Conservation (phyloP, 1,140 invertebrate species). For the Sinonovacula constricta region DNA sequence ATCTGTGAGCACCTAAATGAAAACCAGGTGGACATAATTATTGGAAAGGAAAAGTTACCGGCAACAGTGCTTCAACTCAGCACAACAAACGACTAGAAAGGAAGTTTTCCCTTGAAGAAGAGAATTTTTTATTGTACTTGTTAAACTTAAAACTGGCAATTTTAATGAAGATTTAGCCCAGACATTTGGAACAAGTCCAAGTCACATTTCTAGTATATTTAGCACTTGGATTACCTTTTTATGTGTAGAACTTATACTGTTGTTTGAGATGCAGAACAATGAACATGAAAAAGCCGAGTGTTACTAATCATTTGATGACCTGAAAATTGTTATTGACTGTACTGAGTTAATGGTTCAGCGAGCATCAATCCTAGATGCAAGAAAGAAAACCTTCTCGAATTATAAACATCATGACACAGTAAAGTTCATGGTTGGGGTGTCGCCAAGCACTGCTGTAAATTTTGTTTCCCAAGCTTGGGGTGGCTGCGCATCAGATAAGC, state of each 20-base stretch:
- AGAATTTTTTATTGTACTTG: conserved; percentile 18
- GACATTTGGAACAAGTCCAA: not conserved
- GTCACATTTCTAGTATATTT: conserved; percentile 13
- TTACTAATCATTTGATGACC: not conserved
- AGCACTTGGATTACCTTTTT: not conserved
- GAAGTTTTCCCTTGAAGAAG: conserved; percentile 12
- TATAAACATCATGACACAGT: conserved; percentile 27
- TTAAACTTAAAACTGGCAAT: conserved; percentile 22
- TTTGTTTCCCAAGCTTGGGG: conserved; percentile 34
- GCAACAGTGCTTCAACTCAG: not conserved
- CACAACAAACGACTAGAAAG: not conserved
- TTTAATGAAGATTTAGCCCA: no score
- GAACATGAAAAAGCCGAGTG: conserved; percentile 19
- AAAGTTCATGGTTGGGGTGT: conserved; percentile 12
- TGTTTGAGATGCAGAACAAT: no score
- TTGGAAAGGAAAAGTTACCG: conserved; percentile 9
- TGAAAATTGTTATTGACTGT: no score
- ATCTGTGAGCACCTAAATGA: not conserved
- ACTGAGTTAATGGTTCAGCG: conserved; percentile 21
- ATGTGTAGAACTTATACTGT: not conserved
- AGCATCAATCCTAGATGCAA: not conserved
- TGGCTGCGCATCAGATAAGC: conserved; percentile 14
- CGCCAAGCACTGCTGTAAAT: conserved; percentile 4
- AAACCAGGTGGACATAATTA: conserved; percentile 1
- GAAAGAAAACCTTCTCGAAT: no score